Evolutionary conservation across 53 echinoderm and acorn worm genomes (phyloP), one percentile per base, ranked within the genome.

Genomic region (Paracentrotus lividus): DNA sequence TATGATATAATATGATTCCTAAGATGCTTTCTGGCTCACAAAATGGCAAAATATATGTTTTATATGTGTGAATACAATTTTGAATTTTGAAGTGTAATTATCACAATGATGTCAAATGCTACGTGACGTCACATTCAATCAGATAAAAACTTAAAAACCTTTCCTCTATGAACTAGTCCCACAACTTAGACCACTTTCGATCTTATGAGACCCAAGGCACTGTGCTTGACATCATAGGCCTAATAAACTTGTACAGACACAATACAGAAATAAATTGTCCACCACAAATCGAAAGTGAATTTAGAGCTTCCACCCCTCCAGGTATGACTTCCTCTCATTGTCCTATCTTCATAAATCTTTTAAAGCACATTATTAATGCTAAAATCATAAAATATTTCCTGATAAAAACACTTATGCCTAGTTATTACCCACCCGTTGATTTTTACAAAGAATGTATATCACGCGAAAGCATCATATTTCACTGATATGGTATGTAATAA

Each of bases 321-420:
- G 81, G 49, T 81, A 81, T 78, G 44, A 34, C 72, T 81, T 81
- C 81, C 81, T 81, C 14, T 27, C 81, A 81, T 81, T 81, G 81
- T 81, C 81, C 81, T 47, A 81, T 81, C 81, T 47, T 81, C 47
- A 81, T 81, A 45, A 81, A 81, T 81, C 81, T 81, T 49, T 81
- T 47, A n/a, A 9, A 15, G 27, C 81, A 45, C 27, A 47, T 45
- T 81, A 67, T 67, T 67, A 42, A 5, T 1, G 5, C 0, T 7
- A 47, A 81, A 47, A 81, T 44, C n/a, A 47, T 47, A 81, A 77
- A 20, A 81, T 5, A 81, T 45, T 81, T 47, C 81, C 81, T 45
- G 72, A 72, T 20, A 72, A 40, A n/a, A 40, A 72, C 72, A 72
- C 72, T 72, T 40, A 20, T 36, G 76, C 76, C 76, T 76, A 40